These are phyloP conservation scores for Fragum sueziense DNA, from an alignment of 2,888 invertebrate species.

Conservation along the genomic window DNA sequence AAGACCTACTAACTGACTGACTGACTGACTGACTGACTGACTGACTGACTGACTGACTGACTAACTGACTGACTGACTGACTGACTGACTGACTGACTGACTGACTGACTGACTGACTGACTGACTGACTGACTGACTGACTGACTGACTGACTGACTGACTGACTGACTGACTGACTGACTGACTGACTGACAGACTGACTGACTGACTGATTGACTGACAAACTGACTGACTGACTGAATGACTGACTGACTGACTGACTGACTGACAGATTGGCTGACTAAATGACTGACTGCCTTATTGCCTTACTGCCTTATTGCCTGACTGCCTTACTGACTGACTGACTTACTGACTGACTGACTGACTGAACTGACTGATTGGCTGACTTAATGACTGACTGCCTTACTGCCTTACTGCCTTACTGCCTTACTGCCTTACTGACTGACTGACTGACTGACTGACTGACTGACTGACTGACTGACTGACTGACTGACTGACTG, in stretches of 20 bases:
- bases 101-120: conserved; percentile 8
- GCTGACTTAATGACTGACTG: background rate
- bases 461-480: conserved; percentile 11
- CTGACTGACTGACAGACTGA: conserved; percentile 5
- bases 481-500: conserved; percentile 16
- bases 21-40: conserved; percentile 3
- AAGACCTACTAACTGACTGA: too few relatives aligned
- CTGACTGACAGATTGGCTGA: background rate
- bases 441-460: conserved; percentile 12
- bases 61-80: too few relatives aligned
- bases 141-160: conserved; percentile 11
- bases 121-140: conserved; percentile 12
- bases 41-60: too few relatives aligned
- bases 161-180: conserved; percentile 13
- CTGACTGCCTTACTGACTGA: conserved; percentile 10
- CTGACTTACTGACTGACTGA: conserved; percentile 13
- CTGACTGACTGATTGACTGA: too few relatives aligned
- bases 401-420: background rate
- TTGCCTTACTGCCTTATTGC: background rate
- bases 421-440: background rate
- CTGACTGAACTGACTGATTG: too few relatives aligned
- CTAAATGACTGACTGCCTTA: too few relatives aligned
- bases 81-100: conserved; percentile 11
- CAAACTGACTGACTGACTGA: too few relatives aligned
- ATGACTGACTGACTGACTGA: background rate